Evolutionary conservation across 2,888 invertebrate genomes (phyloP).

Genomic region (Drosophila nr. medialis): DNA sequence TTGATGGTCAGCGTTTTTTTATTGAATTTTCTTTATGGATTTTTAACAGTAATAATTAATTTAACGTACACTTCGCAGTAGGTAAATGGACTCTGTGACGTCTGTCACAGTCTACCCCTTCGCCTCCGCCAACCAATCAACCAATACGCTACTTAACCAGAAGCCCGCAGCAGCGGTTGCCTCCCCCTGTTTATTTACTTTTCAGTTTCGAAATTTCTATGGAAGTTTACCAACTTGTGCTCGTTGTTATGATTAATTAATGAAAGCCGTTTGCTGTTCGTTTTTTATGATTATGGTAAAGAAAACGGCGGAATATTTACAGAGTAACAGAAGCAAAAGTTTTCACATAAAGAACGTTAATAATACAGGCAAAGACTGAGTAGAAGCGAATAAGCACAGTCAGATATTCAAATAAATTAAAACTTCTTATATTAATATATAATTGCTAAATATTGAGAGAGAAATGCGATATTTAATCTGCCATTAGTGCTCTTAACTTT

Average conservation of each 20-base stretch:
- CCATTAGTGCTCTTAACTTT: neutral
- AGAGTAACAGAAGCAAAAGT: conserved; percentile 5
- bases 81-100: conserved; percentile 70
- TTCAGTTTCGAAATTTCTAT: conserved; percentile 21
- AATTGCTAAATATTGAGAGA: neutral
- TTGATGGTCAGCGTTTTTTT: conserved; percentile 44
- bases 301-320: conserved; percentile 2
- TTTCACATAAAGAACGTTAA: conserved; percentile 9
- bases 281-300: conserved; percentile 13
- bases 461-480: no score
- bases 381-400: neutral
- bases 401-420: neutral
- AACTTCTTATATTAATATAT: neutral
- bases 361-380: neutral
- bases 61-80: conserved; percentile 70
- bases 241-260: conserved; percentile 32
- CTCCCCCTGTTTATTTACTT: conserved; percentile 36
- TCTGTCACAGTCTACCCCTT: conserved; percentile 13
- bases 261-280: conserved; percentile 15
- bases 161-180: neutral
- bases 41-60: conserved; percentile 80
- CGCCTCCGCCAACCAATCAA: no score
- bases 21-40: conserved; percentile 70
- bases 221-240: conserved; percentile 34
- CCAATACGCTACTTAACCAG: neutral